These are phyloP conservation scores for Eupithecia abbreviata DNA, from an alignment of 2,888 invertebrate species.

Conservation along the genomic window DNA sequence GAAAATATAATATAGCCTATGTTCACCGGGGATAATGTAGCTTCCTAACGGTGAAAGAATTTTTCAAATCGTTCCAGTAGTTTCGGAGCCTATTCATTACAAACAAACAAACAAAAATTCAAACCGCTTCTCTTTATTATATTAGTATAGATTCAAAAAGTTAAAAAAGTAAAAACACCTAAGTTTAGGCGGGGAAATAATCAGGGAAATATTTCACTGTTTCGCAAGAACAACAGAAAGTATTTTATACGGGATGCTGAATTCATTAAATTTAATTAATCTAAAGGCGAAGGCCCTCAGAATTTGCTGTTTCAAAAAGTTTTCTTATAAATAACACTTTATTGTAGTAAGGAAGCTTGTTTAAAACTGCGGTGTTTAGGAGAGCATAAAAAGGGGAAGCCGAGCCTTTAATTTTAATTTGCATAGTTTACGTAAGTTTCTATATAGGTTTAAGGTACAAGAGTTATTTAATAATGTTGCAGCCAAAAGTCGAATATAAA, in stretches of 20 bases:
- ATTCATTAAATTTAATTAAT: conserved; percentile 53
- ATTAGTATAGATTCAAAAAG: too few relatives aligned
- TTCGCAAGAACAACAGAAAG: conserved; percentile 34
- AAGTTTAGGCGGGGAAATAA: neutral
- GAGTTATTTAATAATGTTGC: too few relatives aligned
- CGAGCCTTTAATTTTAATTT: conserved; percentile 16
- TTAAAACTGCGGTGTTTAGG: conserved; percentile 35
- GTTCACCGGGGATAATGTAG: too few relatives aligned
- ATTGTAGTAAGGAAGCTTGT: conserved; percentile 48
- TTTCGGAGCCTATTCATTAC: too few relatives aligned
- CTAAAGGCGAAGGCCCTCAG: conserved; percentile 41
- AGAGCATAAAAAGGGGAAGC: conserved; percentile 18
- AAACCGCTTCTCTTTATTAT: too few relatives aligned
- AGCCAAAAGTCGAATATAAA: too few relatives aligned
- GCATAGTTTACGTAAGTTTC: neutral
- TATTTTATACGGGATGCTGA: conserved; percentile 44
- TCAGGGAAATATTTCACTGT: conserved; percentile 29
- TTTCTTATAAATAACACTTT: conserved; percentile 52
- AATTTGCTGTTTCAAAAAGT: conserved; percentile 50
- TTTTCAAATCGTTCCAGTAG: too few relatives aligned
- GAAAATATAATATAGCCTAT: too few relatives aligned
- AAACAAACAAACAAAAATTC: too few relatives aligned
- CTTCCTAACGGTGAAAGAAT: too few relatives aligned
- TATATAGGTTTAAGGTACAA: neutral
- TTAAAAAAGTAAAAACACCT: neutral